Conservation (phyloP, 2,113 vertebrate genomes). For the Chloebia gouldiae region DNA sequence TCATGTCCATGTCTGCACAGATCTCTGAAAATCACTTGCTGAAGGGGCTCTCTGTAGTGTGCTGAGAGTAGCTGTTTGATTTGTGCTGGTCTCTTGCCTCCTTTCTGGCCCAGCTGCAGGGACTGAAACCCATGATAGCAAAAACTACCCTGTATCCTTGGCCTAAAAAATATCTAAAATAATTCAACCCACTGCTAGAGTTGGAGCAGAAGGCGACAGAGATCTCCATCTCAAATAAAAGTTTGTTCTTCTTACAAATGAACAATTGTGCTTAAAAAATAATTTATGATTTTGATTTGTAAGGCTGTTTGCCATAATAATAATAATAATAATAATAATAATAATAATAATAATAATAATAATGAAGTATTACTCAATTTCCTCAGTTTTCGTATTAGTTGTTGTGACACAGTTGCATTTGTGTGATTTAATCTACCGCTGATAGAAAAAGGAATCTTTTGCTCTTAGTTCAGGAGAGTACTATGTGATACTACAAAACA, state of each 20-base stretch:
- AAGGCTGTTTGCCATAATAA: not conserved
- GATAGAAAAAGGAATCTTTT: not conserved
- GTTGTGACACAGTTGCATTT: not conserved
- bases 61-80: not conserved
- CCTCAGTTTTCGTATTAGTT: not conserved
- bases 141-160: not conserved
- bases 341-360: too few species aligned
- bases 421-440: not conserved
- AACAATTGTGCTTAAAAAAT: not conserved
- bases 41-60: not conserved
- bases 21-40: not conserved
- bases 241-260: not conserved
- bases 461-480: not conserved
- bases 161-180: not conserved
- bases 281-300: not conserved
- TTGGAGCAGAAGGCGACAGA: not conserved
- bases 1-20: not conserved
- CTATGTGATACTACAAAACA: not conserved
- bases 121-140: not conserved
- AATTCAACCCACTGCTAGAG: not conserved
- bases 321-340: too few species aligned
- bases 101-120: not conserved
- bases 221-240: not conserved
- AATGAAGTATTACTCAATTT: not conserved
- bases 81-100: not conserved